Conservation (phyloP, 2,888 invertebrate species). For the Eupeodes latifasciatus region DNA sequence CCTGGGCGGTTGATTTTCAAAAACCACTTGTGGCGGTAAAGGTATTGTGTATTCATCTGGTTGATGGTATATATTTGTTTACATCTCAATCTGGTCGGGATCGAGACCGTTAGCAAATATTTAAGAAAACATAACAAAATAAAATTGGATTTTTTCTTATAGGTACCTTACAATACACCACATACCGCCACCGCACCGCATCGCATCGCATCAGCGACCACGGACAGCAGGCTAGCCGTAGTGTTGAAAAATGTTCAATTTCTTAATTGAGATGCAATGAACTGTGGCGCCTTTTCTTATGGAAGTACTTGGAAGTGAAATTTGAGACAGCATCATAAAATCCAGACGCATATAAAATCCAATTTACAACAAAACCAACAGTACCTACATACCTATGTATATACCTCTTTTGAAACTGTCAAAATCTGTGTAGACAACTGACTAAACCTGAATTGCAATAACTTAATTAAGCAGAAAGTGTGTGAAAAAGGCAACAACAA, state of each 20-base stretch:
- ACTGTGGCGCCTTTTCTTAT: conserved; percentile 63
- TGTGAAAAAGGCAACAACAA: conserved; percentile 52
- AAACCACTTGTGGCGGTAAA: conserved; percentile 62
- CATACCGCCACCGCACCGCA: background rate
- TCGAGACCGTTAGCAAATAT: conserved; percentile 64
- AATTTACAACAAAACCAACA: background rate
- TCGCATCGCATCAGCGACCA: no score
- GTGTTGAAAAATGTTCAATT: conserved; percentile 15
- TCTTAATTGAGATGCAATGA: conserved; percentile 70
- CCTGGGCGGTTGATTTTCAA: background rate
- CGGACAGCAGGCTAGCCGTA: background rate
- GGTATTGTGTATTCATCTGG: conserved; percentile 10
- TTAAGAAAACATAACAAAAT: conserved; percentile 35
- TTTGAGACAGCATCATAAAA: conserved; percentile 56
- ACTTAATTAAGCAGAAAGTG: conserved; percentile 73
- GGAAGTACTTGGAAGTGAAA: conserved; percentile 47
- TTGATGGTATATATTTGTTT: conserved; percentile 45
- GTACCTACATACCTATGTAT: no score
- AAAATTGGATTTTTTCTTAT: no score
- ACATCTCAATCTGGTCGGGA: conserved; percentile 32
- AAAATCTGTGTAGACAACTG: conserved; percentile 54
- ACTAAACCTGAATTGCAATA: conserved; percentile 67
- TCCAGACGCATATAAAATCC: conserved; percentile 14
- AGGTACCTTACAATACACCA: background rate
- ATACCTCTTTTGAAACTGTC: conserved; percentile 22